Percentiles rank a stretch among this genome's conserved stretches.
These are phyloP conservation scores for Patella caerulea DNA, from an alignment of 2,888 invertebrate species.

Conservation along the genomic window DNA sequence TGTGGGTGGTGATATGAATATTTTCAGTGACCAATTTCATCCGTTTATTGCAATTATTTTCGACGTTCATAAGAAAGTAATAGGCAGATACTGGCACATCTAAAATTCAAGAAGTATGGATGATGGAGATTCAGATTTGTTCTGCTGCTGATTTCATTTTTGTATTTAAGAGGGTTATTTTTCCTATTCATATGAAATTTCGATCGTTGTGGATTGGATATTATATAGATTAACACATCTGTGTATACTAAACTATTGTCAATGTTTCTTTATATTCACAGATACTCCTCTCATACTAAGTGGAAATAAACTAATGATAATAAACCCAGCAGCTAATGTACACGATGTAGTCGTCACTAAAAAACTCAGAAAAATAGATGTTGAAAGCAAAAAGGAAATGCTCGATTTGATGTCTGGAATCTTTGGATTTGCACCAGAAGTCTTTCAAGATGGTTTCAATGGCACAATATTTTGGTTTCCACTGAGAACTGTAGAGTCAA, in stretches of 20 bases:
- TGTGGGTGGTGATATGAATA: too few relatives aligned
- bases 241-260: not conserved
- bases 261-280: conserved; percentile 31
- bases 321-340: conserved; percentile 52
- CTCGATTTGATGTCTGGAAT: conserved; percentile 45
- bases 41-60: too few relatives aligned
- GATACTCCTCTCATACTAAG: conserved; percentile 63
- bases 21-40: too few relatives aligned
- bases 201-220: too few relatives aligned
- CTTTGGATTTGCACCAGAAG: conserved; percentile 44
- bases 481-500: conserved; percentile 49
- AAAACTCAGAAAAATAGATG: conserved; percentile 11
- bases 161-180: too few relatives aligned
- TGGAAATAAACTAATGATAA: conserved; percentile 52
- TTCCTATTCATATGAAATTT: too few relatives aligned
- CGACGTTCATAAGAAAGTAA: too few relatives aligned
- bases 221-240: too few relatives aligned
- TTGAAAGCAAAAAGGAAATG: conserved; percentile 27
- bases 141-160: too few relatives aligned
- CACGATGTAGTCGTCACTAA: conserved; percentile 15
- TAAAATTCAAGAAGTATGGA: too few relatives aligned
- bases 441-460: conserved; percentile 37
- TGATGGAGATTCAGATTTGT: too few relatives aligned
- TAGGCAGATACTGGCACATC: too few relatives aligned
- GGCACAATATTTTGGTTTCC: conserved; percentile 68